Conservation (phyloP, 2,113 vertebrate species). For the Oreotragus oreotragus region DNA sequence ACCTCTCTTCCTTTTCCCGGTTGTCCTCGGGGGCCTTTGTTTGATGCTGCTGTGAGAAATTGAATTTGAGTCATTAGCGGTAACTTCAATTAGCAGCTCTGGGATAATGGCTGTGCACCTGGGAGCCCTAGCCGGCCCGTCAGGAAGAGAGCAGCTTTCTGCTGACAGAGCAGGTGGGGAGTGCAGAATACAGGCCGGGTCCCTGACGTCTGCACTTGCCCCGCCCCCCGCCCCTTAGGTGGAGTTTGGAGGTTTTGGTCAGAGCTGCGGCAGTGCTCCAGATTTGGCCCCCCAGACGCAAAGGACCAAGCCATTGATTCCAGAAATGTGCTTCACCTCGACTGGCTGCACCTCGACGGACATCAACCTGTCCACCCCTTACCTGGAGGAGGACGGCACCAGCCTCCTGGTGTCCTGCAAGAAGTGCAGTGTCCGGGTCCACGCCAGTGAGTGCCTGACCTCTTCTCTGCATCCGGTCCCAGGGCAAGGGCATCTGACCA, state of each 20-base stretch:
- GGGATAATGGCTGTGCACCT: constrained; percentile 58
- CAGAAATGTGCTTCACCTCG: constrained; percentile 97
- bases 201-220: too few species aligned
- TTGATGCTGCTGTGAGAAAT: constrained; percentile 68
- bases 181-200: not conserved
- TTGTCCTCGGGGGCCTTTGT: constrained; percentile 56
- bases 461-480: too few species aligned
- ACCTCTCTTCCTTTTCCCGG: constrained; percentile 25
- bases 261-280: constrained; percentile 69
- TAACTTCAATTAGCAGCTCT: constrained; percentile 71
- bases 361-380: constrained; percentile 90
- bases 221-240: too few species aligned
- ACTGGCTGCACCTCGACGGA: constrained; percentile 85
- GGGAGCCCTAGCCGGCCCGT: not conserved
- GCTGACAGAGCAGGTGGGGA: constrained; percentile 42
- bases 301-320: constrained; percentile 93
- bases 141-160: not conserved
- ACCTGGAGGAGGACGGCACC: constrained; percentile 91
- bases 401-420: constrained; percentile 92
- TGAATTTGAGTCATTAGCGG: constrained; percentile 73
- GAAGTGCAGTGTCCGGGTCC: constrained; percentile 93
- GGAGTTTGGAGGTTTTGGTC: constrained; percentile 80
- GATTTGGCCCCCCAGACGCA: constrained; percentile 73
- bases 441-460: constrained; percentile 88
- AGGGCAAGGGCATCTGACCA: not conserved